Percentiles rank a stretch among this genome's conserved stretches.
These are phyloP conservation scores for Pseudolaguvia tuberculata DNA, from an alignment of 2,113 vertebrate species.

Conservation along the genomic window DNA sequence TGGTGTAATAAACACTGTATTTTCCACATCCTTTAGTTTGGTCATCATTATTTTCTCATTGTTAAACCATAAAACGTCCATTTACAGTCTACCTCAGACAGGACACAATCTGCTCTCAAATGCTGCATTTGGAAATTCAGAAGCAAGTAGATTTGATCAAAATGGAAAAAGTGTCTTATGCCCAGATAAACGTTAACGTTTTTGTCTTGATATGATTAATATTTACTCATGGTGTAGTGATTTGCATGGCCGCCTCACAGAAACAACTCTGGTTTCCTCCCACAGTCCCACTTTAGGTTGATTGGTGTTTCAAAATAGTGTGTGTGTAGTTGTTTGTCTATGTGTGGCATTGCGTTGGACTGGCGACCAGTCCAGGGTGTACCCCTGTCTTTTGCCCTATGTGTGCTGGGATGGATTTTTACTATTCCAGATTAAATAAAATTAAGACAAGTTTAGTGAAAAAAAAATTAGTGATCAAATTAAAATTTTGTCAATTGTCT, in stretches of 20 bases:
- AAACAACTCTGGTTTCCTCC: no score
- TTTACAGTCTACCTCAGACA: neutral
- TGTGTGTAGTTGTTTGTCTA: no score
- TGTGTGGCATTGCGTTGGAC: no score
- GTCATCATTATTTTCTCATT: constrained; percentile 7
- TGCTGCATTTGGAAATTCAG: neutral
- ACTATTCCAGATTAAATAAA: neutral
- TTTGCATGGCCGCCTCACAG: no score
- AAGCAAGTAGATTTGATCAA: neutral
- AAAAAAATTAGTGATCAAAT: neutral
- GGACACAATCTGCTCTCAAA: neutral
- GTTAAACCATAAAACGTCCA: constrained; percentile 1
- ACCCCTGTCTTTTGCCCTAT: no score
- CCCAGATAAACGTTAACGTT: neutral
- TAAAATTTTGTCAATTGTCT: neutral
- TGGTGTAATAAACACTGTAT: neutral
- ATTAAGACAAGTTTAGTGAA: neutral
- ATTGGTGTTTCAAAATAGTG: no score
- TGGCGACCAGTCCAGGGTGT: no score
- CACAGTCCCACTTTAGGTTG: no score
- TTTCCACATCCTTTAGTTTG: neutral
- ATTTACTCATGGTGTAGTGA: neutral
- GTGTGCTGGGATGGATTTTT: no score
- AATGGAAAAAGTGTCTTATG: neutral
- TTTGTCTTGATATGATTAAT: neutral